Conservation (phyloP, 2,888 invertebrate species). For the Lithophane ornitopus region DNA sequence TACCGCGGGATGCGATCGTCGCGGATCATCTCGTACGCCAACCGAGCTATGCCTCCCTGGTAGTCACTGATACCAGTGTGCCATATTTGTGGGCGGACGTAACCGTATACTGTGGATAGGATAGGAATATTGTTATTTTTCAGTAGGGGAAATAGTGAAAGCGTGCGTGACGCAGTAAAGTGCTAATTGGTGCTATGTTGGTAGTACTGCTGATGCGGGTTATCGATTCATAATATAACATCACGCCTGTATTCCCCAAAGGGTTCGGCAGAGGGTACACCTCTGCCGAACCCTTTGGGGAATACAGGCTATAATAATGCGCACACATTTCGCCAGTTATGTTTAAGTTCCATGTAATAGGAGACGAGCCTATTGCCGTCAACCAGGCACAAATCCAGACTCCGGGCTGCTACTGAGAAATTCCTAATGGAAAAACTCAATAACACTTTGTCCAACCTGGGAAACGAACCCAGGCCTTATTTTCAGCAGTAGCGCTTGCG, state of each 20-base stretch:
- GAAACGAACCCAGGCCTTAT: too few relatives aligned
- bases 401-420: too few relatives aligned
- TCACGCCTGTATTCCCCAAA: not conserved
- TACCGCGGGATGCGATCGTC: slow-evolving; percentile 82
- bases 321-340: not conserved
- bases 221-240: not conserved
- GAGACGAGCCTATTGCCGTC: too few relatives aligned
- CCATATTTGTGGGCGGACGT: slow-evolving; percentile 79
- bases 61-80: slow-evolving; percentile 84
- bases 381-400: too few relatives aligned
- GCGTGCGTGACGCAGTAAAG: not conserved
- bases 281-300: too few relatives aligned
- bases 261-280: not conserved
- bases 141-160: not conserved
- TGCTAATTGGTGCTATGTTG: not conserved
- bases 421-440: too few relatives aligned
- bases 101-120: slow-evolving; percentile 78
- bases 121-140: slow-evolving; percentile 2
- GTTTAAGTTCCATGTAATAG: too few relatives aligned
- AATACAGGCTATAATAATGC: too few relatives aligned
- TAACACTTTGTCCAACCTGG: too few relatives aligned
- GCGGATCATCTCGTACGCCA: slow-evolving; percentile 85
- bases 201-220: not conserved
- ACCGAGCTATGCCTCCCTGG: slow-evolving; percentile 81
- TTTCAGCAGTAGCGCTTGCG: too few relatives aligned